Conservation (phyloP, 2,888 invertebrate species). For the Lycaena phlaeas region DNA sequence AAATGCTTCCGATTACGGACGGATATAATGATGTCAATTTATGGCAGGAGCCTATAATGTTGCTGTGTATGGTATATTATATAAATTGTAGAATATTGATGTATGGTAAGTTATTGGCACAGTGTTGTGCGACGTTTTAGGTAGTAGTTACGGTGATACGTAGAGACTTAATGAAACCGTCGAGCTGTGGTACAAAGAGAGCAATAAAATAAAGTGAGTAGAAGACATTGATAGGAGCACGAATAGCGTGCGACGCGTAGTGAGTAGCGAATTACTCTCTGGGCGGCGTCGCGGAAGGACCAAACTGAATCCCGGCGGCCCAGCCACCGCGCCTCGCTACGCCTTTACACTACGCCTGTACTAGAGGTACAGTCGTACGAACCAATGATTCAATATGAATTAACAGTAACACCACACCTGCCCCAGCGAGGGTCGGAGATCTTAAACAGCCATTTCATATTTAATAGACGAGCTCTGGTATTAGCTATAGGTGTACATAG, state of each 20-base stretch:
- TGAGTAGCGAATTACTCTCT: slow-evolving; percentile 25
- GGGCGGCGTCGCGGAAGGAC: slow-evolving; percentile 25
- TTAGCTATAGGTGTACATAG: not conserved
- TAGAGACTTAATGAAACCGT: slow-evolving; percentile 69
- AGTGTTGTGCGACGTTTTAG: slow-evolving; percentile 38
- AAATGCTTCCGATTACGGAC: slow-evolving; percentile 40
- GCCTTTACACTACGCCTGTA: slow-evolving; percentile 10
- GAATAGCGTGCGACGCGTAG: slow-evolving; percentile 47
- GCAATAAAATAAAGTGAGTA: slow-evolving; percentile 57
- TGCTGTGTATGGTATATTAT: slow-evolving; percentile 47
- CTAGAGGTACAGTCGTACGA: slow-evolving; percentile 1
- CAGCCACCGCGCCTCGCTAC: slow-evolving; percentile 13
- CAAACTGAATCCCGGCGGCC: slow-evolving; percentile 20
- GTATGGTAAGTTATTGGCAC: slow-evolving; percentile 41
- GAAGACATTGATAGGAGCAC: slow-evolving; percentile 42
- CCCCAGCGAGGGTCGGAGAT: not conserved
- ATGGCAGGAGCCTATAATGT: slow-evolving; percentile 54
- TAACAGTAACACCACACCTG: not conserved
- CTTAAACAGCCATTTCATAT: not conserved
- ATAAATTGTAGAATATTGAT: slow-evolving; percentile 39
- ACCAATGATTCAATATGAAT: not conserved
- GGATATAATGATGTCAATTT: slow-evolving; percentile 57
- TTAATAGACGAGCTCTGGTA: not conserved
- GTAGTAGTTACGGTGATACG: slow-evolving; percentile 64
- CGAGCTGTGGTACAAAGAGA: slow-evolving; percentile 69